Evolutionary conservation across 2,888 invertebrate species (phyloP).

Genomic region (Choristoneura rosaceana): DNA sequence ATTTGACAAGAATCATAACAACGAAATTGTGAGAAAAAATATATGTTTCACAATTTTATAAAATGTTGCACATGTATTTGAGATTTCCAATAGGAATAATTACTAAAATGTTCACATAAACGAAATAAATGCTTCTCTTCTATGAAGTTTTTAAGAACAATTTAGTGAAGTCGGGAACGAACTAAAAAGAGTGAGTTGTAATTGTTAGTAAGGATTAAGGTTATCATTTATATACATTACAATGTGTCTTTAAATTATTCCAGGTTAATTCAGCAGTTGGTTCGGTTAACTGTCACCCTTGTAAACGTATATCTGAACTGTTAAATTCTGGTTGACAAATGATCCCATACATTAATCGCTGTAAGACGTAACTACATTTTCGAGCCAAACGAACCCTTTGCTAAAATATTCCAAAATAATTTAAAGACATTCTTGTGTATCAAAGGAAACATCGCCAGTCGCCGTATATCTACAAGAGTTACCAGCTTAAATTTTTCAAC

Average conservation of each 20-base stretch:
- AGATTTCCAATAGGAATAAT: not conserved
- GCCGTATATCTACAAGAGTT: not conserved
- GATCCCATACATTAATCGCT: too few relatives aligned
- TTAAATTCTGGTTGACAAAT: too few relatives aligned
- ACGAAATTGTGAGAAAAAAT: not conserved
- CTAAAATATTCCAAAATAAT: too few relatives aligned
- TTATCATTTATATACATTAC: not conserved
- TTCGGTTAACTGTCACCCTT: too few relatives aligned
- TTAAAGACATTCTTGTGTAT: too few relatives aligned
- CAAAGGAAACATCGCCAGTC: not conserved
- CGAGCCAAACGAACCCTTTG: too few relatives aligned
- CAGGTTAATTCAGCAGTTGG: too few relatives aligned
- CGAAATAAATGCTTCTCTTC: not conserved
- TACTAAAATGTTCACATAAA: not conserved
- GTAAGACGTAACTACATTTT: too few relatives aligned
- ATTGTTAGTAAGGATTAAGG: not conserved
- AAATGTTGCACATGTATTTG: constrained; percentile 1
- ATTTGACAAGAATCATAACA: constrained; percentile 4
- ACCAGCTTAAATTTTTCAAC: not conserved
- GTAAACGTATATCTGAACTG: too few relatives aligned
- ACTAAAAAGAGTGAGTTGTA: not conserved
- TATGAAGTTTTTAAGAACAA: not conserved
- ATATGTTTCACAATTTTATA: not conserved
- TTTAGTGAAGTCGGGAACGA: not conserved
- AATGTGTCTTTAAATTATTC: not conserved